Conservation (phyloP, 2,888 invertebrate genomes). For the Pyrochroa serraticornis region DNA sequence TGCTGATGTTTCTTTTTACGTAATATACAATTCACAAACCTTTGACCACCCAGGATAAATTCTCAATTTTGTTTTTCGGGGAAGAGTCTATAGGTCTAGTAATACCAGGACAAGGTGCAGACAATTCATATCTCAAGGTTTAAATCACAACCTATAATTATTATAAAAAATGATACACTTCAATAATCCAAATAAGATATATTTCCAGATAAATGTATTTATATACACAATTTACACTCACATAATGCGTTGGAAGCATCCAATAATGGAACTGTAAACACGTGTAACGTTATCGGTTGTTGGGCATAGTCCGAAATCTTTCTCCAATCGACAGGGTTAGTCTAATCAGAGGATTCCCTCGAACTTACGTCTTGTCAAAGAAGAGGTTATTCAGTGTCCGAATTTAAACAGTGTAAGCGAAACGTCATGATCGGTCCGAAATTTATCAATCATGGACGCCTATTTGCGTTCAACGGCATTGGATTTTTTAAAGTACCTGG, state of each 20-base stretch:
- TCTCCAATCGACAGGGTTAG: slow-evolving; percentile 39
- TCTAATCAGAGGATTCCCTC: slow-evolving; percentile 43
- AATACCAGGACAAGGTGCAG: neutral
- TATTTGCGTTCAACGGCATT: slow-evolving; percentile 43
- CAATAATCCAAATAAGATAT: slow-evolving; percentile 19
- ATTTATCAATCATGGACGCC: slow-evolving; percentile 35
- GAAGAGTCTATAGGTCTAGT: neutral
- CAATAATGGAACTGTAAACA: slow-evolving; percentile 16
- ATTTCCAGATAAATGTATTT: slow-evolving; percentile 23
- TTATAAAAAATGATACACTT: slow-evolving; percentile 18
- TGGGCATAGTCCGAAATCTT: slow-evolving; percentile 44
- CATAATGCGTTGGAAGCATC: no score
- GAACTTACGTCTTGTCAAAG: slow-evolving; percentile 8
- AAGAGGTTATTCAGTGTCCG: slow-evolving; percentile 17
- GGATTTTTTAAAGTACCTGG: slow-evolving; percentile 49
- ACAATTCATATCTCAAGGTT: neutral
- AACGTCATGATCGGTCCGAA: slow-evolving; percentile 35
- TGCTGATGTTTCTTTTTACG: no score
- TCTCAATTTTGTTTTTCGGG: no score
- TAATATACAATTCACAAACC: no score
- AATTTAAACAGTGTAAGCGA: slow-evolving; percentile 11
- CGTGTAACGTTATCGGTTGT: slow-evolving; percentile 33
- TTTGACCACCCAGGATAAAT: no score
- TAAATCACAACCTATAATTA: slow-evolving; percentile 19
- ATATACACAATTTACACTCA: slow-evolving; percentile 10